A percentile compares a stretch with the other conserved stretches of the same genome.
Conservation (phyloP, 2,113 vertebrate species). For the Bothrops jararaca region DNA sequence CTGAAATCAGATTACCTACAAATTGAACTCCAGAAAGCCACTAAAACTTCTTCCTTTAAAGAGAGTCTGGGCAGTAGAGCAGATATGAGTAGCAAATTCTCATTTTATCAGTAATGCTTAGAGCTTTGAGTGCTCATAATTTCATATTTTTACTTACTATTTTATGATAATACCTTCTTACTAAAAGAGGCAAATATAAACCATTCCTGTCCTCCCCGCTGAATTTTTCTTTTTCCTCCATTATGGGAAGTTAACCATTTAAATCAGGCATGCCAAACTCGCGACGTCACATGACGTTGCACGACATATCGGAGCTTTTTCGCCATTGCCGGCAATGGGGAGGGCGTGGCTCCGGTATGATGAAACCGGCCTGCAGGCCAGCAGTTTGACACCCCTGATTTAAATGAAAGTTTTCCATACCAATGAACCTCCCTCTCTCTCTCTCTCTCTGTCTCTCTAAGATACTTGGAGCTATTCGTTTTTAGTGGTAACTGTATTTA, state of each 20-base stretch:
- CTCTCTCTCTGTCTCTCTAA: neutral
- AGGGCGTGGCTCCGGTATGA: too few species aligned
- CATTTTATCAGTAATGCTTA: neutral
- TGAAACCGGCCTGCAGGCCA: too few species aligned
- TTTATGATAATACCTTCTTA: neutral
- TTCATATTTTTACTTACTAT: neutral
- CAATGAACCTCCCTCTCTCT: neutral
- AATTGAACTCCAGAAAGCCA: neutral
- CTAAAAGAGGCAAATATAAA: neutral
- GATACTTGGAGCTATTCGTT: neutral
- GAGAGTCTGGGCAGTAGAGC: neutral
- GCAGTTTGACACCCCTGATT: neutral
- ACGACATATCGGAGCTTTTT: too few species aligned
- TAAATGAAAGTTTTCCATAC: neutral
- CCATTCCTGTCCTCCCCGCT: neutral
- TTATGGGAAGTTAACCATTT: neutral
- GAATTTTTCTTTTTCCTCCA: neutral
- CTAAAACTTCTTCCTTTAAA: neutral
- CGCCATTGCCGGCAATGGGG: too few species aligned
- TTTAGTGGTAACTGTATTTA: neutral
- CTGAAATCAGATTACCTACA: neutral
- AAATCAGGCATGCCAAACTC: neutral
- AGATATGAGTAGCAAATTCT: neutral
- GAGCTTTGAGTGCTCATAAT: neutral
- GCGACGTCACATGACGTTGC: too few species aligned